A percentile compares a stretch with the other conserved stretches of the same genome.
These are phyloP conservation scores for Serripes groenlandicus DNA, from an alignment of 2,888 invertebrate genomes.

Conservation along the genomic window DNA sequence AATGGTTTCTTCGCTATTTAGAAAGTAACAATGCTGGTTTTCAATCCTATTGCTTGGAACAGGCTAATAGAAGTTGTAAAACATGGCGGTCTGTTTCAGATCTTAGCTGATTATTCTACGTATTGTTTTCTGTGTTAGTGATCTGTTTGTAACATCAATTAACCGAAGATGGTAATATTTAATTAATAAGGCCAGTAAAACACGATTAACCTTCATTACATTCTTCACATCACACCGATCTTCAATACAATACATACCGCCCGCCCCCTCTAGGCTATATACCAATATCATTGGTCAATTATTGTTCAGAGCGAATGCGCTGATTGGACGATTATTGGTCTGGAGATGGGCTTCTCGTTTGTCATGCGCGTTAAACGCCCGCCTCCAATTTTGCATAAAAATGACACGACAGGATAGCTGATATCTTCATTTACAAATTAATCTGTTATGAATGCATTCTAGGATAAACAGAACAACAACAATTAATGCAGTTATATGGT, in stretches of 20 bases:
- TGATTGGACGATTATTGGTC: constrained; percentile 61
- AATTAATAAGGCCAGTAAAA: constrained; percentile 29
- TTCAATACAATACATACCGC: not conserved
- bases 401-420: constrained; percentile 39
- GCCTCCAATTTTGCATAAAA: constrained; percentile 68
- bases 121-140: not conserved
- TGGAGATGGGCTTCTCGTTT: constrained; percentile 31
- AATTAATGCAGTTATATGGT: no score
- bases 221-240: not conserved
- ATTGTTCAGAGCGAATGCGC: constrained; percentile 26
- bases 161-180: constrained; percentile 17
- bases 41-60: no score
- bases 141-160: constrained; percentile 6
- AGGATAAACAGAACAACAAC: not conserved
- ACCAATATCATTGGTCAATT: constrained; percentile 52
- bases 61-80: not conserved
- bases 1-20: no score
- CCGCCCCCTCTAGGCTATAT: constrained; percentile 58
- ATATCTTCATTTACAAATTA: constrained; percentile 52
- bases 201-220: constrained; percentile 20
- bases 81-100: not conserved
- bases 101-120: not conserved
- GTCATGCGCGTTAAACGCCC: constrained; percentile 56
- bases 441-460: constrained; percentile 26
- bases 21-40: no score